A percentile compares a stretch with the other conserved stretches of the same genome.
Evolutionary conservation across 2,888 invertebrate genomes (phyloP).

Genomic region (Dermolepida albohirtum): DNA sequence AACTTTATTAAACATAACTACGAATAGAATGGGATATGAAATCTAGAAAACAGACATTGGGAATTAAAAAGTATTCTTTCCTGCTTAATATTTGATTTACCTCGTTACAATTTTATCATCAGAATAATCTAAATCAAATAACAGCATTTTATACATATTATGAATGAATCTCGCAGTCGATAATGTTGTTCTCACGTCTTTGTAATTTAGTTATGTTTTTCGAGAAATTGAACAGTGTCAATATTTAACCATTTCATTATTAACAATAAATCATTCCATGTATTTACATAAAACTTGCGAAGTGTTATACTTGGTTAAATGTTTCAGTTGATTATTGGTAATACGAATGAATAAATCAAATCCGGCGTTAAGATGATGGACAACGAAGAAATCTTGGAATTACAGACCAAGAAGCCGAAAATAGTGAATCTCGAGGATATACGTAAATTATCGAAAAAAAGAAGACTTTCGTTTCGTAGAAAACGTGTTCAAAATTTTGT

Average conservation of each 20-base stretch:
- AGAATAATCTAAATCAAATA: too few relatives aligned
- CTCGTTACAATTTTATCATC: too few relatives aligned
- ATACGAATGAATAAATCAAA: slow-evolving; percentile 4
- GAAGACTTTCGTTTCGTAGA: not conserved
- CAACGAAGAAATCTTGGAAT: slow-evolving; percentile 33
- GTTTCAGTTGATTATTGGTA: slow-evolving; percentile 17
- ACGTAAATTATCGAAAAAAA: not conserved
- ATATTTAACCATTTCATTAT: slow-evolving; percentile 2
- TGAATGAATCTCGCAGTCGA: not conserved
- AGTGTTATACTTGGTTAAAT: not conserved
- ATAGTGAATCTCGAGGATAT: slow-evolving; percentile 13
- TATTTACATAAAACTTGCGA: not conserved
- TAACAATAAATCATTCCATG: not conserved
- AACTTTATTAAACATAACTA: too few relatives aligned
- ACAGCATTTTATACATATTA: not conserved
- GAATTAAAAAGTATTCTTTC: too few relatives aligned
- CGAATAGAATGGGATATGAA: too few relatives aligned
- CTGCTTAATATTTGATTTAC: too few relatives aligned
- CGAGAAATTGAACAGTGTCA: slow-evolving; percentile 5
- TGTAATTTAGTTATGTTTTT: not conserved
- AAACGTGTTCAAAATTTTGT: slow-evolving; percentile 44
- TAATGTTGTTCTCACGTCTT: slow-evolving; percentile 4
- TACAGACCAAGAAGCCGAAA: slow-evolving; percentile 34
- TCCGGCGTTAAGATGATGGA: slow-evolving; percentile 12
- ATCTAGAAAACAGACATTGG: too few relatives aligned